Evolutionary conservation across 2,113 vertebrate species (phyloP).

Genomic region (Phrynosoma platyrhinos): DNA sequence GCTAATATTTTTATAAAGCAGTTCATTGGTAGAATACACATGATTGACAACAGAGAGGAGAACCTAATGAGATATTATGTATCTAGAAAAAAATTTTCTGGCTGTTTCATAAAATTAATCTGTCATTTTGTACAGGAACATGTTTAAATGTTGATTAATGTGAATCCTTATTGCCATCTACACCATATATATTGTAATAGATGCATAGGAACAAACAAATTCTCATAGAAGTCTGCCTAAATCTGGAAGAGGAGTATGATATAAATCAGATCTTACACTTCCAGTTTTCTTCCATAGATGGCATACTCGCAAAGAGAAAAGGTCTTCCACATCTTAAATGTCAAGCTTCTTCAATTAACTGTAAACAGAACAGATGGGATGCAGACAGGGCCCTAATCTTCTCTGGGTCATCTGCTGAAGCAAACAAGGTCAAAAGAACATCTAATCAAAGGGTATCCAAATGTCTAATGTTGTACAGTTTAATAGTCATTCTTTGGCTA

Average conservation of each 20-base stretch:
- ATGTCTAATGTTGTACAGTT: constrained; percentile 4
- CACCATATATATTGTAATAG: neutral
- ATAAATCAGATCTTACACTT: constrained; percentile 15
- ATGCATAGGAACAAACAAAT: neutral
- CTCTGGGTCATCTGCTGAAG: constrained; percentile 20
- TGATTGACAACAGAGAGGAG: neutral
- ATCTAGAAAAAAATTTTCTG: neutral
- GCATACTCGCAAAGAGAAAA: constrained; percentile 34
- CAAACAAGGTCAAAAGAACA: constrained; percentile 22
- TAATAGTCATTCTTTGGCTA: constrained; percentile 13
- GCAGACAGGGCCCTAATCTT: constrained; percentile 26
- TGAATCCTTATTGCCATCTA: neutral
- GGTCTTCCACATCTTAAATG: neutral
- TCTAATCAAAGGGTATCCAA: constrained; percentile 17
- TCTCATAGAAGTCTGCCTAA: neutral
- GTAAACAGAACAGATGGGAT: constrained; percentile 25
- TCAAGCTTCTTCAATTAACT: constrained; percentile 11
- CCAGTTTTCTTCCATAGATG: constrained; percentile 39
- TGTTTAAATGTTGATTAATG: neutral
- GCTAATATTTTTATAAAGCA: neutral
- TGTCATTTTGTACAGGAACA: neutral
- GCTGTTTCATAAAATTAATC: neutral
- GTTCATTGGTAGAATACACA: neutral
- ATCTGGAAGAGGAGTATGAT: neutral
- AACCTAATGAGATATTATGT: neutral